Conservation (phyloP, 1,140 invertebrate species). For the Olivierus martensii region DNA sequence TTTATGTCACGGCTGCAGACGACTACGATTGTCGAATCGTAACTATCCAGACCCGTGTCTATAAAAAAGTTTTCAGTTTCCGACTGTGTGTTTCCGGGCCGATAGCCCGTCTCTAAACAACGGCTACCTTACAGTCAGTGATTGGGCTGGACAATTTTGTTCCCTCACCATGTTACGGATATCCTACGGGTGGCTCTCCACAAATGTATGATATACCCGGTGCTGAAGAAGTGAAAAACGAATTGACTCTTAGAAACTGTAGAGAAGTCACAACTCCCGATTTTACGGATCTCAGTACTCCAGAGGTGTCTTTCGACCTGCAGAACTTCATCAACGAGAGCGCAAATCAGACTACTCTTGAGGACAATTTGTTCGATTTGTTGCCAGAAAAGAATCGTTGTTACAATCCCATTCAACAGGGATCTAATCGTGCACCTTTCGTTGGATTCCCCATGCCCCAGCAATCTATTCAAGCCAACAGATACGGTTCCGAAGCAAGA, state of each 20-base stretch:
- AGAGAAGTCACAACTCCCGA: constrained; percentile 1
- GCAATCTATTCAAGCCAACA: constrained; percentile 12
- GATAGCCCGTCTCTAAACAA: too few species aligned
- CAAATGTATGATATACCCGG: constrained; percentile 11
- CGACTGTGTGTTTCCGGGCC: too few species aligned
- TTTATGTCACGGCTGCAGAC: too few species aligned
- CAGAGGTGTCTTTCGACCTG: constrained; percentile 20
- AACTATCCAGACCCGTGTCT: too few species aligned
- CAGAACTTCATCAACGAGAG: constrained; percentile 15
- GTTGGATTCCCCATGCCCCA: constrained; percentile 14
- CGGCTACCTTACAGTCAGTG: too few species aligned
- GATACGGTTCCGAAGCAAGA: constrained; percentile 16
- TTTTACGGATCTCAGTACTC: constrained; percentile 18
- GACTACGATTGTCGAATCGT: too few species aligned
- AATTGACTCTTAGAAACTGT: constrained; percentile 6
- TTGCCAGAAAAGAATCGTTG: background rate
- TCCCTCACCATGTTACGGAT: constrained; percentile 7
- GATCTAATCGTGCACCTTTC: background rate
- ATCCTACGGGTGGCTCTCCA: constrained; percentile 4
- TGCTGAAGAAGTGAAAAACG: constrained; percentile 4
- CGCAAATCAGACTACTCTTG: background rate
- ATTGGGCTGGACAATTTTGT: background rate
- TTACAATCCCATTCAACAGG: background rate
- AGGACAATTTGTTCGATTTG: constrained; percentile 1
- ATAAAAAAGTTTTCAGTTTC: too few species aligned